Evolutionary conservation across 2,797 vertebrate genomes (phyloP), one percentile per base, ranked within the genome.

Genomic region (Monodelphis domestica): DNA sequence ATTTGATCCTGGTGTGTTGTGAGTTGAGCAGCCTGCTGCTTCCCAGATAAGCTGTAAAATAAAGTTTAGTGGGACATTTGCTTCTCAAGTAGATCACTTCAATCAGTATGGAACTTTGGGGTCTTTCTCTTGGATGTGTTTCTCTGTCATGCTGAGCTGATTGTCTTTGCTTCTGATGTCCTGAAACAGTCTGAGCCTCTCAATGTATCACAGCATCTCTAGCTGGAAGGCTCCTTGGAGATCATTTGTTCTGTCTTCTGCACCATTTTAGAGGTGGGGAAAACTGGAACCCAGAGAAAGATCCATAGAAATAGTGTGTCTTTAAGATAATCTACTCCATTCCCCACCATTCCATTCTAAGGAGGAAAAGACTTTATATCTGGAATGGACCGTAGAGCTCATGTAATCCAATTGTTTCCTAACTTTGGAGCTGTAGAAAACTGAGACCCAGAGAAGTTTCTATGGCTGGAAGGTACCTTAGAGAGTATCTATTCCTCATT

Each of bases 31-130:
- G 50, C 91, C 92, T 78, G 33, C 38, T 94, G 89, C 0, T 94
- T 54, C 92, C 90, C n/a, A 59, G 26, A 91, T 10, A 92, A 96
- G 91, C 91, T 89, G 70, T 91, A 90, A 92, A 53, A 55, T 26
- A 17, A 96, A 96, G 55, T 95, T 97, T 91, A 97, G 78, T 53
- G 63, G 89, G 53, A 91, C 5, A 12, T 50, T 53, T 78, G 63
- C 50, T 95, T 96, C 92, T 56, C 88, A 96, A 84, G 89, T 26
- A 92, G 55, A 54, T 10, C 50, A n/a, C n/a, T n/a, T 84, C 90
- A 45, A 89, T 30, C 45, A 89, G 90, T 0, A 5, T 9, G 28
- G 54, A 95, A 93, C 52, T 54, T 0, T 94, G 56, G 33, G 53
- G 38, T 0, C 14, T 92, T 96, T 28, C 2, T 59, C 89, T 89